Evolutionary conservation across 1,140 invertebrate species (phyloP).

Genomic region (Hermetia illucens): DNA sequence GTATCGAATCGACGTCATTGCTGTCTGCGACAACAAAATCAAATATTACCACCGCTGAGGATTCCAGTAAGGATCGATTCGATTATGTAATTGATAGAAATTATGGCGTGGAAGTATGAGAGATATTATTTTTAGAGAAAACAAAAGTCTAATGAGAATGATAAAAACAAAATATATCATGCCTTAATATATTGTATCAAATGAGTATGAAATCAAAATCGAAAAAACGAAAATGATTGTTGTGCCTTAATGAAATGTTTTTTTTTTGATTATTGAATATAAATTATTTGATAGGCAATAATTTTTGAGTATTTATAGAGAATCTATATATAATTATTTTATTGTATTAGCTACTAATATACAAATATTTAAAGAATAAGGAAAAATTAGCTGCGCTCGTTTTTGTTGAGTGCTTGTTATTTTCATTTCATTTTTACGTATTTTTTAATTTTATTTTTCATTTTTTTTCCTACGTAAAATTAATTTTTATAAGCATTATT

Average conservation of each 20-base stretch:
- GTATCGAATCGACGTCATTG: slow-evolving; percentile 7
- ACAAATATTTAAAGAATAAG: too few relatives aligned
- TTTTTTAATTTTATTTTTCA: not conserved
- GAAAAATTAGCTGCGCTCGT: not conserved
- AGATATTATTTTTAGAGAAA: not conserved
- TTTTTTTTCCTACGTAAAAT: not conserved
- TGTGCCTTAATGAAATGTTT: slow-evolving; percentile 22
- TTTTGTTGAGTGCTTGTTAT: not conserved
- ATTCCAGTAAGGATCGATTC: slow-evolving; percentile 35
- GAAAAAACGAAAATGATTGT: slow-evolving; percentile 17
- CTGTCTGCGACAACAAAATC: slow-evolving; percentile 7
- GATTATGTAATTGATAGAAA: slow-evolving; percentile 53
- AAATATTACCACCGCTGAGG: slow-evolving; percentile 5
- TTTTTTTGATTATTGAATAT: slow-evolving; percentile 7
- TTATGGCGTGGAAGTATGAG: slow-evolving; percentile 51
- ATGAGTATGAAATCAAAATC: not conserved
- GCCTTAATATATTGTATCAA: not conserved
- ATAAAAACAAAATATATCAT: too few relatives aligned
- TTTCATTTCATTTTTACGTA: not conserved
- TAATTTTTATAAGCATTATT: not conserved
- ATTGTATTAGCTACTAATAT: too few relatives aligned
- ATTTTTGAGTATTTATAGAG: slow-evolving; percentile 16
- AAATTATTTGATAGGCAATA: slow-evolving; percentile 12
- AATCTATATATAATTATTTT: too few relatives aligned
- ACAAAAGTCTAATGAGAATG: too few relatives aligned